A percentile compares a stretch with the other conserved stretches of the same genome.
Conservation (phyloP, 2,888 invertebrate genomes). For the Drosophila fungiperda region DNA sequence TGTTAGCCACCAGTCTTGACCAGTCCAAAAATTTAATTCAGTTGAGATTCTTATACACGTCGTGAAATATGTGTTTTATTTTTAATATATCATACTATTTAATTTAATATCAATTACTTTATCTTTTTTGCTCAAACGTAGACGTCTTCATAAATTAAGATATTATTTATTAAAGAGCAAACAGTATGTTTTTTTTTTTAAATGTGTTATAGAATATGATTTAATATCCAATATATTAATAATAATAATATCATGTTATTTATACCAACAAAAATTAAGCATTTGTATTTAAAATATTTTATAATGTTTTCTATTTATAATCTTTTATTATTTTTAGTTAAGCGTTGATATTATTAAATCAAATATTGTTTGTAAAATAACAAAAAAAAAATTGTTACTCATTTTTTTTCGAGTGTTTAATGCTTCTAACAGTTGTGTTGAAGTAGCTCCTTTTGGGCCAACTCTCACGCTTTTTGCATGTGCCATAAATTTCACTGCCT, state of each 20-base stretch:
- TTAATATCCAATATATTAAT: not conserved
- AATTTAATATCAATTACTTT: not conserved
- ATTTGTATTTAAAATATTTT: too few species aligned
- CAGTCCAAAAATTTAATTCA: not conserved
- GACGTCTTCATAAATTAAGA: not conserved
- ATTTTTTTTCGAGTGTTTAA: not conserved
- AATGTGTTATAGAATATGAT: not conserved
- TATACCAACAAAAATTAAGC: too few species aligned
- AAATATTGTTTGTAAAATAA: not conserved
- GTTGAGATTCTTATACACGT: not conserved
- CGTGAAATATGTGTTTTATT: not conserved
- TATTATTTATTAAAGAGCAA: not conserved
- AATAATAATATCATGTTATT: too few species aligned
- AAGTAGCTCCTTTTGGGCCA: slow-evolving; percentile 16
- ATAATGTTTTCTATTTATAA: not conserved
- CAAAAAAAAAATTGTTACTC: not conserved
- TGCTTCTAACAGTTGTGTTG: not conserved
- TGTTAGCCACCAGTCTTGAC: not conserved
- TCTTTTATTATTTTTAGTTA: too few species aligned
- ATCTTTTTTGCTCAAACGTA: not conserved
- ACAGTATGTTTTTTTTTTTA: not conserved
- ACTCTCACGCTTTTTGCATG: slow-evolving; percentile 75
- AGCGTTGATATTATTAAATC: too few species aligned
- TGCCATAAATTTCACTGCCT: slow-evolving; percentile 79
- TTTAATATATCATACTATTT: not conserved